These are phyloP conservation scores for Grammomys surdaster DNA, from an alignment of 2,113 vertebrate genomes.

Conservation along the genomic window DNA sequence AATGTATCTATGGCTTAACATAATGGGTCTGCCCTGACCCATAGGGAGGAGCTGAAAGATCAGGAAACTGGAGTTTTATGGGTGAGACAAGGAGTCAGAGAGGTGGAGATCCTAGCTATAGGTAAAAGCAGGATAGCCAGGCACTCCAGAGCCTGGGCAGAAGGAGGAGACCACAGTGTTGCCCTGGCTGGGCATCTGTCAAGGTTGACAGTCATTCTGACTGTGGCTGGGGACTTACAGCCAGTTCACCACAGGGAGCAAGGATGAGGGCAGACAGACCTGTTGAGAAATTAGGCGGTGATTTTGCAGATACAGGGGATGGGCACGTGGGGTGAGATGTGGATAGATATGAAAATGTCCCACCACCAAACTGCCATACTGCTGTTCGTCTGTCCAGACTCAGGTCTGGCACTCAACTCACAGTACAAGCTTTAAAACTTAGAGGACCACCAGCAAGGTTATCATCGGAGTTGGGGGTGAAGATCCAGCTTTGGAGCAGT, in stretches of 20 bases:
- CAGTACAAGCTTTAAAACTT: background rate
- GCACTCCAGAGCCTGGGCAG: background rate
- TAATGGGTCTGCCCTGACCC: background rate
- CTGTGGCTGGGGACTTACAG: background rate
- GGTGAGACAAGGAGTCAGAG: background rate
- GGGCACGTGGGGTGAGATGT: background rate
- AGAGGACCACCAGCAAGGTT: background rate
- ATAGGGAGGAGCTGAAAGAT: background rate
- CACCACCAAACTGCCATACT: background rate
- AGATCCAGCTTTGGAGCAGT: background rate
- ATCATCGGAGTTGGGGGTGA: background rate
- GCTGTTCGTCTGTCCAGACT: background rate
- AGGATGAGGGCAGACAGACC: background rate
- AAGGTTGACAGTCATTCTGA: background rate
- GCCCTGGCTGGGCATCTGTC: background rate
- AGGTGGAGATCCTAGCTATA: background rate
- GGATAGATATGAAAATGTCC: background rate
- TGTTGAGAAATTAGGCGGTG: background rate
- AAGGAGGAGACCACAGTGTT: too few species aligned
- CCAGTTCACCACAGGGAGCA: background rate
- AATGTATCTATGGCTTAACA: background rate
- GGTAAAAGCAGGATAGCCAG: background rate
- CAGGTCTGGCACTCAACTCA: background rate
- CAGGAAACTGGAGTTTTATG: background rate
- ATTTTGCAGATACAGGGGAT: background rate